These are phyloP conservation scores for Teleogryllus occipitalis DNA, from an alignment of 1,140 invertebrate species.

Conservation along the genomic window DNA sequence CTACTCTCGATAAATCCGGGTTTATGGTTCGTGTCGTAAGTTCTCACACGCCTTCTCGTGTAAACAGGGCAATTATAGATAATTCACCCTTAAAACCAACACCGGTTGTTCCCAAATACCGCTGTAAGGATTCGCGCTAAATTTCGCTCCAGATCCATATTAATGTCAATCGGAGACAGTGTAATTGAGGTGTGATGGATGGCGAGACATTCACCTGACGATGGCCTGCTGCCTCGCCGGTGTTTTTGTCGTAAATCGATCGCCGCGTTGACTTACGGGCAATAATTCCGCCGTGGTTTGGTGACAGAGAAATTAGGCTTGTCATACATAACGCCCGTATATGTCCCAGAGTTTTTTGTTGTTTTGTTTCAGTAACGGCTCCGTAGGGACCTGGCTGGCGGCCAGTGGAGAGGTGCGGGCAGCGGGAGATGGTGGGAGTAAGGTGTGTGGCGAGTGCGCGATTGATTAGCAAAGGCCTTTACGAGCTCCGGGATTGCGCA, in stretches of 20 bases:
- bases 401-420: too few relatives aligned
- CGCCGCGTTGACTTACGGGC: background rate
- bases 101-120: background rate
- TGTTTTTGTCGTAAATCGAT: background rate
- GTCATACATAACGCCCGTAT: background rate
- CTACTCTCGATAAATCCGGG: background rate
- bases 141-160: background rate
- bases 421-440: too few relatives aligned
- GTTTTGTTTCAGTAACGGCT: too few relatives aligned
- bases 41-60: background rate
- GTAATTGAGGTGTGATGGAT: background rate
- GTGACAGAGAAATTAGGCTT: background rate
- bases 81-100: constrained; percentile 4
- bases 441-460: too few relatives aligned
- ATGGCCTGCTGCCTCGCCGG: background rate
- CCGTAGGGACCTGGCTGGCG: too few relatives aligned
- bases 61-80: background rate
- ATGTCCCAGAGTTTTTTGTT: background rate
- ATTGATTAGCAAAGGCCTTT: too few relatives aligned
- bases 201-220: background rate
- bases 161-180: background rate
- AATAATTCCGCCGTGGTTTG: background rate
- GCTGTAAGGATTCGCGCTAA: background rate
- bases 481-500: too few relatives aligned
- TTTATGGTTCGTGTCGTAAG: background rate